Percentiles rank a stretch among this genome's conserved stretches.
These are phyloP conservation scores for Mimumesa dahlbomi DNA, from an alignment of 2,888 invertebrate genomes.

Conservation along the genomic window DNA sequence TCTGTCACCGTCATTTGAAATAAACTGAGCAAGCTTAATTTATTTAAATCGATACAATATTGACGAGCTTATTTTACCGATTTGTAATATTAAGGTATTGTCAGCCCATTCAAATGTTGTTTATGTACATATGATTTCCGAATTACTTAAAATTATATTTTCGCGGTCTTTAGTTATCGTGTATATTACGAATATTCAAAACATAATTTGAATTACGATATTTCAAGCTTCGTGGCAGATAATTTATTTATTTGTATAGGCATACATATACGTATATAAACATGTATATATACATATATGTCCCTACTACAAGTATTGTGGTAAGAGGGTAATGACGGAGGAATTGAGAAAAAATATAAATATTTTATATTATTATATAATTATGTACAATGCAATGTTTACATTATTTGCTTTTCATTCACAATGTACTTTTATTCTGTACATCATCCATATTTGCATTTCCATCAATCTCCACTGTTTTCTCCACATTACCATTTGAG, in stretches of 20 bases:
- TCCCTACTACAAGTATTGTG: slow-evolving; percentile 9
- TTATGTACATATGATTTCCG: slow-evolving; percentile 17
- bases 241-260: slow-evolving; percentile 66
- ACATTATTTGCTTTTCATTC: slow-evolving; percentile 12
- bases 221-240: slow-evolving; percentile 39
- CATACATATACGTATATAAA: slow-evolving; percentile 13
- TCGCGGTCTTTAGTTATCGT: too few relatives aligned
- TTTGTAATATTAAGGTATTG: slow-evolving; percentile 1
- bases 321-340: slow-evolving; percentile 8
- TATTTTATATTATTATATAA: slow-evolving; percentile 20
- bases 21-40: slow-evolving; percentile 32
- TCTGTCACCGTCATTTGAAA: slow-evolving; percentile 18
- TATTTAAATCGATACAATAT: slow-evolving; percentile 22
- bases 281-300: not conserved
- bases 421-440: slow-evolving; percentile 25
- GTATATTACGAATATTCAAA: too few relatives aligned
- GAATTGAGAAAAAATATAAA: slow-evolving; percentile 17
- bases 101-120: slow-evolving; percentile 1
- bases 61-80: not conserved
- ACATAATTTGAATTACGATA: too few relatives aligned
- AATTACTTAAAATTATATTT: too few relatives aligned
- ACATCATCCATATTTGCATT: slow-evolving; percentile 5
- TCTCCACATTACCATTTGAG: not conserved
- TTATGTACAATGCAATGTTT: slow-evolving; percentile 34
- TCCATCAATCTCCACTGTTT: slow-evolving; percentile 11